Evolutionary conservation across 2,113 vertebrate species (phyloP), one percentile per base, ranked within the genome.

Genomic region (Podarcis cretensis): DNA sequence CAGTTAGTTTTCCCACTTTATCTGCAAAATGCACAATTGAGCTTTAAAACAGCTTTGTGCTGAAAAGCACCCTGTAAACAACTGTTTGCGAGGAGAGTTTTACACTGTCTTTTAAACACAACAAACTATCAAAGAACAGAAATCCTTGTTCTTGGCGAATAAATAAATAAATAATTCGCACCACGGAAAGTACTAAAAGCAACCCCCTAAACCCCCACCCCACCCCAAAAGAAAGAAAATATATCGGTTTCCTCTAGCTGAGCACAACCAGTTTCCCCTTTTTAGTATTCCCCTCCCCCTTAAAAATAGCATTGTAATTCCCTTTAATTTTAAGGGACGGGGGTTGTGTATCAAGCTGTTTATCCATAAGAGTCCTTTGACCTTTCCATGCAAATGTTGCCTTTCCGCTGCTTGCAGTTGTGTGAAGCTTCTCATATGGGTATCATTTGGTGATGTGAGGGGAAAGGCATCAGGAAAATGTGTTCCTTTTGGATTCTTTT

Each of bases 11-110:
- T 98, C 98, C 98, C 98, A 98, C 98, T 99, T 99, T 99, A 99
- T 99, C 99, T 99, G 98, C 98, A 99, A 99, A 99, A 99, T 98
- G 98, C 99, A 99, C 99, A 99, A 99, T 98, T 99, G 98, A 98
- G 98, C 98, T 98, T 98, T 98, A 98, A 99, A 98, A 98, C 98
- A 97, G 98, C 97, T 97, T 98, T 94, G 95, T 96, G 96, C 98
- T 97, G 97, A 97, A 98, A 98, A 98, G 96, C 96, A 83, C 96
- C 97, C 98, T 98, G 98, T 98, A 98, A 98, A 98, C 98, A 98
- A 98, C 97, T 97, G 97, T 98, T 98, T 98, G 96, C 97, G 94
- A 96, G 94, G 96, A 97, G 97, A 97, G 96, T 97, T 97, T 97
- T 97, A 97, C 96, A 97, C 97, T 96, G 96, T 98, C 97, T 98